Conservation (phyloP, 2,888 invertebrate species). For the Sinhomidia bicolor region DNA sequence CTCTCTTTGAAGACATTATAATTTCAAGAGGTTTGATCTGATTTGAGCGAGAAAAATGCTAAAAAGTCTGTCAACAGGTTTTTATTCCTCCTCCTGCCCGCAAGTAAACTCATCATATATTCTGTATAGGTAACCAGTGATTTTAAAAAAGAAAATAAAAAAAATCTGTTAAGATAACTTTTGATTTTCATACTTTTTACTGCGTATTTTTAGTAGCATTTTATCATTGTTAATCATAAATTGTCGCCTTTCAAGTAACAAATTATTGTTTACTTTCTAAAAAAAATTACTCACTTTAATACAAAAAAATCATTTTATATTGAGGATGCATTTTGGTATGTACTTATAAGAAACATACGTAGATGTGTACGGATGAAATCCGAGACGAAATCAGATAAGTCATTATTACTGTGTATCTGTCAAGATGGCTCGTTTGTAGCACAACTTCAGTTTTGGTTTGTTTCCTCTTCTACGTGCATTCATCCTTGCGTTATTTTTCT, state of each 20-base stretch:
- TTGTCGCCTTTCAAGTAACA: neutral
- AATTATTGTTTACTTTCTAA: conserved; percentile 55
- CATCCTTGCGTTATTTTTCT: too few species aligned
- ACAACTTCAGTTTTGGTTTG: conserved; percentile 45
- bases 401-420: conserved; percentile 54
- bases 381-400: conserved; percentile 58
- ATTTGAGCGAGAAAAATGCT: conserved; percentile 35
- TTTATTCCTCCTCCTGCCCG: neutral
- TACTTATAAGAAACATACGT: too few species aligned
- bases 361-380: conserved; percentile 36
- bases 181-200: conserved; percentile 28
- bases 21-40: conserved; percentile 23
- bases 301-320: neutral
- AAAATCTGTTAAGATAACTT: neutral
- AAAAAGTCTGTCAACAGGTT: conserved; percentile 68
- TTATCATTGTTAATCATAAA: conserved; percentile 13
- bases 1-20: conserved; percentile 40
- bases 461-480: conserved; percentile 29
- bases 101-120: neutral
- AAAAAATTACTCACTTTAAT: conserved; percentile 6
- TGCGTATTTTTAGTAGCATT: neutral
- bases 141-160: neutral
- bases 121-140: neutral
- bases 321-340: conserved; percentile 4
- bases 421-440: conserved; percentile 46